Evolutionary conservation across 2,888 invertebrate genomes (phyloP), one percentile per base, ranked within the genome.

Genomic region (Panzeria rudis): DNA sequence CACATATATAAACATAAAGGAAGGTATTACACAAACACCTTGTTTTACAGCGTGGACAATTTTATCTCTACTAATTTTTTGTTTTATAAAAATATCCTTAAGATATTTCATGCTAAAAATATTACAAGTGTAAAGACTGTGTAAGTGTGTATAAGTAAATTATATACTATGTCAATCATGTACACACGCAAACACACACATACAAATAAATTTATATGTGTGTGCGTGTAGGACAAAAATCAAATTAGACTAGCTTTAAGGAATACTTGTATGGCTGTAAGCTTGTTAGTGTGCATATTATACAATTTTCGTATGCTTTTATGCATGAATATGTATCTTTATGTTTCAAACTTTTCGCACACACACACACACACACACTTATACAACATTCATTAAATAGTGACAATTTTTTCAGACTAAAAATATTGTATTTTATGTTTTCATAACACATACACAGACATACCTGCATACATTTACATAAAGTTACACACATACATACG

Each of bases 191-290:
- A 44, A 47, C 44, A 59, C 17, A 56, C 17, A 72, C 11, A 44
- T 5, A 52, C 29, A 4, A 5, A 9, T 9, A 47, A n/a, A 25
- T 38, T n/a, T 11, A 17, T 13, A 44, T 25, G 15, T 32, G 32
- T 59, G 52, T 47, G 35, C 50, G 41, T 15, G 38, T 59, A 61
- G 38, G 29, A 62, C 29, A 62, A 61, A 78, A 78, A 78, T 78
- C 69, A 69, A 78, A 69, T 69, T 61, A 78, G 69, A 69, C 69
- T 41, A 69, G 69, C 61, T 61, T 52, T 41, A 61, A 61, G 50
- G 50, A 61, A 25, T 76, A 35, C 23, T 41, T 61, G 25, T 23
- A 9, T 68, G 52, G 0, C 23, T 35, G 23, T 15, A 15, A 20
- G 66, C n/a, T 61, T 75, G 47, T 59, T 6, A 9, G 17, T 38